phyloP scores from a whole-genome alignment of 2,113 vertebrate species.

The Myotis lucifugus region DNA sequence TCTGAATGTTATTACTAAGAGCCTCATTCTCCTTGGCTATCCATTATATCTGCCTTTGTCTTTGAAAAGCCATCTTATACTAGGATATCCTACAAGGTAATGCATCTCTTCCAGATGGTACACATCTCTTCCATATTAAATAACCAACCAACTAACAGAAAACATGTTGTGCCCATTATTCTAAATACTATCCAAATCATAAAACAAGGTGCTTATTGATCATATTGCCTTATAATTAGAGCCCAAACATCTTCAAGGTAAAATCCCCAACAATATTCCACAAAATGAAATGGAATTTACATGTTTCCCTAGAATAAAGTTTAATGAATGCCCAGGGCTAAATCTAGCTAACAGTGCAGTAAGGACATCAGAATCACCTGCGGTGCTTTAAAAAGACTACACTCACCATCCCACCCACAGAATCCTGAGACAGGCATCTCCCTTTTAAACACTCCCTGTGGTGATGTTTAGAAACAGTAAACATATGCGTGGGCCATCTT shows the following conservation, averaged over 20 bases:
- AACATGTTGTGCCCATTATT: background rate
- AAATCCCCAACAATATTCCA: background rate
- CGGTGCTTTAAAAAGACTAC: background rate
- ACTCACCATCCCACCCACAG: background rate
- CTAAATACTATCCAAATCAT: background rate
- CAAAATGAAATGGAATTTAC: conserved; percentile 35
- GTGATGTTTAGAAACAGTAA: background rate
- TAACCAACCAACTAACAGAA: background rate
- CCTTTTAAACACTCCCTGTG: background rate
- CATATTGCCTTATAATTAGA: background rate
- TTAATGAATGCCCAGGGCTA: background rate
- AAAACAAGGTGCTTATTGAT: background rate
- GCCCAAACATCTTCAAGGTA: conserved; percentile 1
- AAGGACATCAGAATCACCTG: background rate
- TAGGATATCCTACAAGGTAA: background rate
- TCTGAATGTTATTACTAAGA: background rate
- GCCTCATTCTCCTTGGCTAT: background rate
- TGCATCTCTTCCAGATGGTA: background rate
- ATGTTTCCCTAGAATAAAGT: background rate
- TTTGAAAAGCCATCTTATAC: conserved; percentile 23
- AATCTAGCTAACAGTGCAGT: background rate
- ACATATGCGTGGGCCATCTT: background rate
- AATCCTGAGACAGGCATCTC: background rate
- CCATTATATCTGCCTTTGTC: conserved; percentile 8
- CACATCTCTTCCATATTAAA: background rate